A percentile compares a stretch with the other conserved stretches of the same genome.
Evolutionary conservation across 2,113 vertebrate species (phyloP).

Genomic region (Oncorhynchus kisutch): DNA sequence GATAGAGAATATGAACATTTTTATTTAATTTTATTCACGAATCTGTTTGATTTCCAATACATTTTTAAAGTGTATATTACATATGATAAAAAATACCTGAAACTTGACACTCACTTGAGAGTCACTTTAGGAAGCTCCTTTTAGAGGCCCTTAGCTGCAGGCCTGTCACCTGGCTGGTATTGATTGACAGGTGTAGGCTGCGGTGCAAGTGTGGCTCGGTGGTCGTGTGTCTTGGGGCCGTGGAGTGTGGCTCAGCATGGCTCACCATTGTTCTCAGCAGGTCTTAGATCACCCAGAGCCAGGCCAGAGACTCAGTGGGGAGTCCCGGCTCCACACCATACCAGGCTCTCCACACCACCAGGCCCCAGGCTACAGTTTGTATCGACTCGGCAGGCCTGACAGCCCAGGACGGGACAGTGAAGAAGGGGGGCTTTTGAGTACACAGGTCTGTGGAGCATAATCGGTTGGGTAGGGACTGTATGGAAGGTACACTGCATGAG

Average conservation of each 20-base stretch:
- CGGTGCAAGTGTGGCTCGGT: constrained; percentile 83
- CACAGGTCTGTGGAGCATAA: constrained; percentile 18
- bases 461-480: not conserved
- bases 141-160: not conserved
- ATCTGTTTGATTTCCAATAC: not conserved
- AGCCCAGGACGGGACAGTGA: constrained; percentile 38
- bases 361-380: constrained; percentile 70
- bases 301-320: constrained; percentile 76
- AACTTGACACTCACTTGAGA: no score
- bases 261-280: constrained; percentile 65
- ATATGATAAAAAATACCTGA: no score
- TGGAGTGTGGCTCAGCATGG: constrained; percentile 44
- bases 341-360: constrained; percentile 42
- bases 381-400: constrained; percentile 64
- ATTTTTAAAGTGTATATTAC: not conserved
- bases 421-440: constrained; percentile 15
- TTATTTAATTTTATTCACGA: not conserved
- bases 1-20: no score
- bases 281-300: constrained; percentile 87
- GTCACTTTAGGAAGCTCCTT: not conserved
- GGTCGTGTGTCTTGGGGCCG: constrained; percentile 73
- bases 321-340: constrained; percentile 46
- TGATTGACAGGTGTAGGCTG: constrained; percentile 71
- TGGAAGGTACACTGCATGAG: not conserved
- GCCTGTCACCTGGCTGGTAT: constrained; percentile 47